These are phyloP conservation scores for Cryptoblepharus egeriae DNA, from an alignment of 2,797 vertebrate species.

Conservation along the genomic window DNA sequence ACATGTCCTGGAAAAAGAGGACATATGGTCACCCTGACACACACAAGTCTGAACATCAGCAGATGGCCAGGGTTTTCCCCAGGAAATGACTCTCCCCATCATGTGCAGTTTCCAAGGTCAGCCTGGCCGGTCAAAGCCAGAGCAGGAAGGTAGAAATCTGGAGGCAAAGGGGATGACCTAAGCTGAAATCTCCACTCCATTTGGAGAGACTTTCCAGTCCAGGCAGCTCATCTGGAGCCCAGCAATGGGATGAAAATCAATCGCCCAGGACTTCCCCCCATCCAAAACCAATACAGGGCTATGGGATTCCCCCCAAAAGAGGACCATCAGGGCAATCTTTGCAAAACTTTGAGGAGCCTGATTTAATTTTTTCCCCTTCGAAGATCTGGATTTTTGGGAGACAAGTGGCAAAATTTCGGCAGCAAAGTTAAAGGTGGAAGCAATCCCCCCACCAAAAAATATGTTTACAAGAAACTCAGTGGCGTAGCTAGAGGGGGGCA, in stretches of 20 bases:
- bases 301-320: not conserved
- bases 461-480: too few species aligned
- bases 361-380: too few species aligned
- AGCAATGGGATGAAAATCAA: too few species aligned
- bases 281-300: too few species aligned
- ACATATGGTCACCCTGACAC: too few species aligned
- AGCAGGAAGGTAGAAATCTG: not conserved
- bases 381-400: not conserved
- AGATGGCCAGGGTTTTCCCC: slow-evolving; percentile 20
- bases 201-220: too few species aligned
- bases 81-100: slow-evolving; percentile 55
- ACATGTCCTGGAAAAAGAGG: too few species aligned
- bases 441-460: not conserved
- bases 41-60: too few species aligned
- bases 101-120: too few species aligned
- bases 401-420: not conserved
- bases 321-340: not conserved
- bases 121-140: not conserved
- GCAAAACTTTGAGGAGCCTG: too few species aligned
- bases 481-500: too few species aligned
- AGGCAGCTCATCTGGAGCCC: not conserved
- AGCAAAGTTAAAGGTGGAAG: not conserved
- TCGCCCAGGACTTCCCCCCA: not conserved
- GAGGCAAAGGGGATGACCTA: not conserved
- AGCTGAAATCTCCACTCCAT: not conserved